Evolutionary conservation across 2,797 vertebrate genomes (phyloP), one percentile per base, ranked within the genome.

Genomic region (Acanthurus tractus): DNA sequence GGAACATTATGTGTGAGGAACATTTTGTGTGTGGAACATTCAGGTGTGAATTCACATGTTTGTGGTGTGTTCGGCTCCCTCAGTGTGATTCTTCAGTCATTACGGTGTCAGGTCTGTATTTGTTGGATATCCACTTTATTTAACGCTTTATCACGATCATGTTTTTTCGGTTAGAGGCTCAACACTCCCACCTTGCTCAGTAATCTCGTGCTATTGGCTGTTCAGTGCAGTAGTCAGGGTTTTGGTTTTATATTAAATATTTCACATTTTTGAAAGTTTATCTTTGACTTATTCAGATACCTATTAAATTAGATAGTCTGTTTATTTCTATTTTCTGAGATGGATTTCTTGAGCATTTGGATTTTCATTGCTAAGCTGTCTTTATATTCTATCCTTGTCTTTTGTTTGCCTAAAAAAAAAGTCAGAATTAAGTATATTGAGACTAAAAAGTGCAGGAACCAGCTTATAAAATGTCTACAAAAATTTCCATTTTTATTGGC

Each of bases 1-100:
- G 45, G 46, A 73, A 38, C 53, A 44, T 42, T 2, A 64, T 75
- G 68, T 40, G 38, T 45, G 14, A 52, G 45, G 46, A 72, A 36
- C 53, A 44, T 42, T 2, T 34, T 34, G 38, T 12, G 38, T 40
- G 10, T 40, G 38, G 8, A 40, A 40, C 38, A 12, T 40, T 40
- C 11, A 12, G 38, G 38, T 40, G 22, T 49, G 10, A 42, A 40
- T 63, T 48, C 29, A 58, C 12, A 22, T 69, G 44, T 48, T 34
- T 38, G 38, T 18, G 25, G 40, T 38, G 45, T 52, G 36, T 18
- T 29, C 36, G 8, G 34, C 20, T 79, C 8, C 42, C n/a, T 64
- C 40, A 65, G 13, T 22, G 20, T 44, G 68, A 79, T 9, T 9
- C 67, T 55, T 38, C 1, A 38, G 17, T n/a, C 1, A 4, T 3